Percentiles rank a stretch among this genome's conserved stretches.
Conservation (phyloP, 2,888 invertebrate species). For the Orthosia gothica region DNA sequence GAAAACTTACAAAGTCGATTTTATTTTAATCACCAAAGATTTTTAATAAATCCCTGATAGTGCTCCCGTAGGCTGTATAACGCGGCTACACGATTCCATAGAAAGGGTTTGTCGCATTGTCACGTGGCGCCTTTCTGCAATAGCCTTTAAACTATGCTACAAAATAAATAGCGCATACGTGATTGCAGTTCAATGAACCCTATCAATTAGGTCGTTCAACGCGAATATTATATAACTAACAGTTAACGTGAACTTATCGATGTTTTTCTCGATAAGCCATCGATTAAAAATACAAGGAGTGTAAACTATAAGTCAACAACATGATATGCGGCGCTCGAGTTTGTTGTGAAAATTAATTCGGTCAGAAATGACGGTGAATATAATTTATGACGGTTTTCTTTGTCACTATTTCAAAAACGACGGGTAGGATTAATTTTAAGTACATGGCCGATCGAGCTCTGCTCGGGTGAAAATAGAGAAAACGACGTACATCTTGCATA, state of each 20-base stretch:
- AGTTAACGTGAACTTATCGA: slow-evolving; percentile 23
- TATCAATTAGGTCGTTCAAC: slow-evolving; percentile 20
- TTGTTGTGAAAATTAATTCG: slow-evolving; percentile 22
- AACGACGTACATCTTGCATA: too few relatives aligned
- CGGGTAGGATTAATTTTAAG: too few relatives aligned
- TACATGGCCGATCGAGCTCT: too few relatives aligned
- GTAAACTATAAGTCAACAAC: slow-evolving; percentile 37
- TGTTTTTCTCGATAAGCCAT: slow-evolving; percentile 17
- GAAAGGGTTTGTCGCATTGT: too few relatives aligned
- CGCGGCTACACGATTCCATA: too few relatives aligned
- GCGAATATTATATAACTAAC: slow-evolving; percentile 27
- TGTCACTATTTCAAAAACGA: not conserved
- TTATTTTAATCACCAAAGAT: not conserved
- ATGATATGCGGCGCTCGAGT: slow-evolving; percentile 6
- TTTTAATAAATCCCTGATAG: too few relatives aligned
- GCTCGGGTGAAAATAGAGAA: too few relatives aligned
- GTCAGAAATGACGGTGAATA: slow-evolving; percentile 12
- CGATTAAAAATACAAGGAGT: slow-evolving; percentile 47
- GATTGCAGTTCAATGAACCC: slow-evolving; percentile 41
- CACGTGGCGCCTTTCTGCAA: too few relatives aligned
- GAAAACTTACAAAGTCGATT: not conserved
- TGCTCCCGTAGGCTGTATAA: too few relatives aligned
- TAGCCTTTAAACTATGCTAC: not conserved
- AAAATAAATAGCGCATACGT: slow-evolving; percentile 10
- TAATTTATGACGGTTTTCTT: not conserved